Evolutionary conservation across 2,888 invertebrate genomes (phyloP).

Genomic region (Byasa hedistus): DNA sequence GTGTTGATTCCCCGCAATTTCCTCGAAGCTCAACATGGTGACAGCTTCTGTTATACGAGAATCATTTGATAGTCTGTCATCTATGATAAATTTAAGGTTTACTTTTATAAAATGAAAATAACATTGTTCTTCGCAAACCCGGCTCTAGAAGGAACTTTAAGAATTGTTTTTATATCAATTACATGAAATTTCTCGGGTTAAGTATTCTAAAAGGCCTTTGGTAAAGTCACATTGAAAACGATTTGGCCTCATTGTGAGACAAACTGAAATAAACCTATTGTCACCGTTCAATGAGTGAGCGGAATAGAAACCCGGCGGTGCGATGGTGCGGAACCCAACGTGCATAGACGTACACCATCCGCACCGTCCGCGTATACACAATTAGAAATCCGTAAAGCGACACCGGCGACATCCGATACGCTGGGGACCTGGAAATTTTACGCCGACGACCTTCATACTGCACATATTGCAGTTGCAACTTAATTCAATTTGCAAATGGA

Average conservation of each 20-base stretch:
- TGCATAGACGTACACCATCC: constrained; percentile 51
- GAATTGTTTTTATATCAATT: too few relatives aligned
- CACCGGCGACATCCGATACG: constrained; percentile 24
- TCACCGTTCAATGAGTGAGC: constrained; percentile 40
- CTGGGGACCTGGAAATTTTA: constrained; percentile 19
- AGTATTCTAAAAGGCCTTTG: too few relatives aligned
- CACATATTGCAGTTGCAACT: neutral
- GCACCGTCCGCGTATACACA: constrained; percentile 38
- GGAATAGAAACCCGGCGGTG: constrained; percentile 64
- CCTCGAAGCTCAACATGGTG: neutral
- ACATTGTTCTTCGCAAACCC: too few relatives aligned
- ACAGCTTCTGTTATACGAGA: neutral
- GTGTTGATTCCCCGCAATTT: neutral
- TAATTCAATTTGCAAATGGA: neutral
- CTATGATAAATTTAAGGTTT: neutral
- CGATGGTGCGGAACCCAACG: constrained; percentile 61
- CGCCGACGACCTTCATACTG: constrained; percentile 7
- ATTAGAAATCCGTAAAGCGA: constrained; percentile 39
- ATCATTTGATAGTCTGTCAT: neutral
- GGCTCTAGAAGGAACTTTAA: too few relatives aligned
- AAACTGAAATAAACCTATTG: constrained; percentile 16
- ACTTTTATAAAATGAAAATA: too few relatives aligned
- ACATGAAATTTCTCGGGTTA: too few relatives aligned
- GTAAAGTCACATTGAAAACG: neutral
- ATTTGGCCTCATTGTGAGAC: neutral